Conservation (phyloP, 2,797 vertebrate species). For the Columba guinea region DNA sequence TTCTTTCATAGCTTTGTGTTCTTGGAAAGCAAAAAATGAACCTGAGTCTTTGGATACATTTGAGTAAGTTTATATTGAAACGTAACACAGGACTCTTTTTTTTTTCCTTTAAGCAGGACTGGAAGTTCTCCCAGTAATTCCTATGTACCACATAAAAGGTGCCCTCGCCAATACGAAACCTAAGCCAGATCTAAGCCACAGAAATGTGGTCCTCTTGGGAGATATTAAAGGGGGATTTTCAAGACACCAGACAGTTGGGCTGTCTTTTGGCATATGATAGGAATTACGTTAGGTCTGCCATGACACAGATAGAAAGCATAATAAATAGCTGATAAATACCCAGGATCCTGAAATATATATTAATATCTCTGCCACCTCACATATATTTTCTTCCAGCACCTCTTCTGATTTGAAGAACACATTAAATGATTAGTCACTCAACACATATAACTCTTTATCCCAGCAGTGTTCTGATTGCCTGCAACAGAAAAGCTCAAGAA, state of each 20-base stretch:
- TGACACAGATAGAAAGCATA: neutral
- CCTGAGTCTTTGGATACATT: neutral
- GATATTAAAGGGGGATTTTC: neutral
- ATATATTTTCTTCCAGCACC: neutral
- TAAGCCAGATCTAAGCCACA: neutral
- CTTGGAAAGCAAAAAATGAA: neutral
- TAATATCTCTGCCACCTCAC: neutral
- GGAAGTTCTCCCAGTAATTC: neutral
- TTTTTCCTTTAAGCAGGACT: neutral
- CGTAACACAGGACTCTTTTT: neutral
- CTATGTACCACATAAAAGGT: neutral
- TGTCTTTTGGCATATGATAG: neutral
- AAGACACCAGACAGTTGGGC: neutral
- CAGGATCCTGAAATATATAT: neutral
- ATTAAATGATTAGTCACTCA: neutral
- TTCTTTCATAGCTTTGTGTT: neutral
- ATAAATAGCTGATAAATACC: neutral
- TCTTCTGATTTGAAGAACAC: neutral
- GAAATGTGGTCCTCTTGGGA: neutral
- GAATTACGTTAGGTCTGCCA: neutral
- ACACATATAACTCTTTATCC: neutral
- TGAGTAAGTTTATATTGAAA: neutral
- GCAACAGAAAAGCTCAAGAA: neutral
- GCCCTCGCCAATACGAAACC: neutral
- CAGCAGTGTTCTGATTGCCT: neutral